These are phyloP conservation scores for Chrysopilus asiliformis DNA, from an alignment of 2,888 invertebrate genomes.

Conservation along the genomic window DNA sequence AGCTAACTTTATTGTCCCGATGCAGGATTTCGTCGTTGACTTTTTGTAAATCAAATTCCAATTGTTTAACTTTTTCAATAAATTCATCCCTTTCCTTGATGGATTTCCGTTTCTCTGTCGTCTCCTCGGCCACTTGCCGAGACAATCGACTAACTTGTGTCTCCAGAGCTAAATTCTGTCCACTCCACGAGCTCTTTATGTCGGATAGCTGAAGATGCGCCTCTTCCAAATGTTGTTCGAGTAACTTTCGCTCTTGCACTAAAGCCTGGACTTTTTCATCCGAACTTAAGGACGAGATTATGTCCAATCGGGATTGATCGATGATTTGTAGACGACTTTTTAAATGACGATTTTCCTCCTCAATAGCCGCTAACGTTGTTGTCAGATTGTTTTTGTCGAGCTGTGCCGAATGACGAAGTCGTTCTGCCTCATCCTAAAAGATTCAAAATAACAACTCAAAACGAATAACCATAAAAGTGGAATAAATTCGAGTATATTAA, in stretches of 20 bases:
- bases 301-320: conserved; percentile 30
- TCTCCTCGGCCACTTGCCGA: conserved; percentile 73
- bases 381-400: conserved; percentile 55
- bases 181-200: conserved; percentile 85
- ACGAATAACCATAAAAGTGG: too few relatives aligned
- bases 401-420: conserved; percentile 57
- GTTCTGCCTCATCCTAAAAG: conserved; percentile 65
- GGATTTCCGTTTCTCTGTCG: conserved; percentile 62
- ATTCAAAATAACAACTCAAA: too few relatives aligned
- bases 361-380: conserved; percentile 55
- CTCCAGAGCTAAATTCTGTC: conserved; percentile 75
- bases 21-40: conserved; percentile 26
- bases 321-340: conserved; percentile 35
- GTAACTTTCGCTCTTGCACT: conserved; percentile 47
- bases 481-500: background rate
- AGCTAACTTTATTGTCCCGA: conserved; percentile 29
- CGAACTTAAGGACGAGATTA: conserved; percentile 22
- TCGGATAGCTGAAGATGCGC: conserved; percentile 76
- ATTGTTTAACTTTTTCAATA: conserved; percentile 43
- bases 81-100: conserved; percentile 53
- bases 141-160: conserved; percentile 79
- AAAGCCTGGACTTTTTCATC: conserved; percentile 45
- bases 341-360: conserved; percentile 62
- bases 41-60: conserved; percentile 31
- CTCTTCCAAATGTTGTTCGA: conserved; percentile 70